Percentiles rank a stretch among this genome's conserved stretches.
Conservation (phyloP, 2,888 invertebrate species). For the Leucophenga maculata region DNA sequence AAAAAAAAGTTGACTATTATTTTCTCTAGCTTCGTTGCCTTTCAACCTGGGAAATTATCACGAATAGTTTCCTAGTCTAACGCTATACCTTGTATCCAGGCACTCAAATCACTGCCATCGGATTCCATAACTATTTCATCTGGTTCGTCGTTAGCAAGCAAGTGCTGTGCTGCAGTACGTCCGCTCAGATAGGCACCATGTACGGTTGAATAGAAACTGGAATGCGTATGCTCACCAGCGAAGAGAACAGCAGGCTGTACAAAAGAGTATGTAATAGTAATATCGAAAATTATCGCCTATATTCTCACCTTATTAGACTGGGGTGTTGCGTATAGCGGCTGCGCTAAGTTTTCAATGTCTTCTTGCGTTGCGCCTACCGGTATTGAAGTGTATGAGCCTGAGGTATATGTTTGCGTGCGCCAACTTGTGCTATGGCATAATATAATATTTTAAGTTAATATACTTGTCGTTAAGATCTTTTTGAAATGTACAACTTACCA, state of each 20-base stretch:
- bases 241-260: conserved; percentile 86
- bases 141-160: conserved; percentile 78
- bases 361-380: conserved; percentile 90
- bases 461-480: background rate
- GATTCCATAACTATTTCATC: conserved; percentile 81
- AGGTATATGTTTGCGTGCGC: conserved; percentile 86
- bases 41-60: background rate
- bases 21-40: conserved; percentile 3
- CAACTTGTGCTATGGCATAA: conserved; percentile 84
- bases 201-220: conserved; percentile 94
- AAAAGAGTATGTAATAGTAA: conserved; percentile 4
- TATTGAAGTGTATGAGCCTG: conserved; percentile 93
- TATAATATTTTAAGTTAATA: background rate
- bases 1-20: background rate
- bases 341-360: conserved; percentile 89
- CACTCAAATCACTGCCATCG: conserved; percentile 85
- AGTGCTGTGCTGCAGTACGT: conserved; percentile 83
- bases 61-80: conserved; percentile 74
- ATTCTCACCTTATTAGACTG: conserved; percentile 79
- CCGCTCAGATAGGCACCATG: conserved; percentile 95
- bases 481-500: conserved; percentile 76
- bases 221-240: conserved; percentile 96
- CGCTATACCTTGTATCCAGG: conserved; percentile 91
- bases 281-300: background rate
- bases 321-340: conserved; percentile 84